phyloP scores from a whole-genome alignment of 2,113 vertebrate genomes.

The Tympanuchus pallidicinctus region DNA sequence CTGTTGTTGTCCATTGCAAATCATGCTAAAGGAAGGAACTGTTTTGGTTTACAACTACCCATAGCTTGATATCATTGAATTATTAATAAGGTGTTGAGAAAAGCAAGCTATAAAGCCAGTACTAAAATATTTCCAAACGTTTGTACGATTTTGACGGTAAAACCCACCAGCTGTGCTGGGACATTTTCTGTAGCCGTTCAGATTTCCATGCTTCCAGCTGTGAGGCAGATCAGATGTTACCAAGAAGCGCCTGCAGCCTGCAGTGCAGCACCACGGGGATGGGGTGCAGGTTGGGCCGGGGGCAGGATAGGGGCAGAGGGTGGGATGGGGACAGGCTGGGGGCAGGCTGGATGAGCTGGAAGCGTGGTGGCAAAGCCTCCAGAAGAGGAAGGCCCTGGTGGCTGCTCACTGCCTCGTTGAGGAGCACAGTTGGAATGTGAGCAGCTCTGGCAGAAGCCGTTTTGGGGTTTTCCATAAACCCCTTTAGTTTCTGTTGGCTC shows the following conservation, averaged over 20 bases:
- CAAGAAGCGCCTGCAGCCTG: neutral
- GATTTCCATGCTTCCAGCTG: neutral
- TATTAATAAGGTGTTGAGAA: neutral
- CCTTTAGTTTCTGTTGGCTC: neutral
- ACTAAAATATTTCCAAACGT: neutral
- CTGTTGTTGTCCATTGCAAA: constrained; percentile 6
- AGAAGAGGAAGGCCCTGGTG: neutral
- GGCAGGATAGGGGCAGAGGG: neutral
- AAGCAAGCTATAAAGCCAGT: neutral
- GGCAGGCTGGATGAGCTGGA: neutral
- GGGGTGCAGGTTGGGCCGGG: no score
- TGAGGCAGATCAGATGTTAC: rapidly evolving
- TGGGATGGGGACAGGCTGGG: no score
- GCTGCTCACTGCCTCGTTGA: rapidly evolving
- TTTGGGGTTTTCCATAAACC: rapidly evolving
- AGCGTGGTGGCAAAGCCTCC: rapidly evolving
- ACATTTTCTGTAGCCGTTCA: neutral
- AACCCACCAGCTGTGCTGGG: neutral
- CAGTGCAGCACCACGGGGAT: rapidly evolving
- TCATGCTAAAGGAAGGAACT: neutral
- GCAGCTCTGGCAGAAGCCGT: neutral
- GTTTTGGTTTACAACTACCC: neutral
- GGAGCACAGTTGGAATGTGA: neutral
- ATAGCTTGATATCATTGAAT: neutral
- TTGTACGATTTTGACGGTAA: neutral